These are phyloP conservation scores for Dascillus cervinus DNA, from an alignment of 2,888 invertebrate species.

Conservation along the genomic window DNA sequence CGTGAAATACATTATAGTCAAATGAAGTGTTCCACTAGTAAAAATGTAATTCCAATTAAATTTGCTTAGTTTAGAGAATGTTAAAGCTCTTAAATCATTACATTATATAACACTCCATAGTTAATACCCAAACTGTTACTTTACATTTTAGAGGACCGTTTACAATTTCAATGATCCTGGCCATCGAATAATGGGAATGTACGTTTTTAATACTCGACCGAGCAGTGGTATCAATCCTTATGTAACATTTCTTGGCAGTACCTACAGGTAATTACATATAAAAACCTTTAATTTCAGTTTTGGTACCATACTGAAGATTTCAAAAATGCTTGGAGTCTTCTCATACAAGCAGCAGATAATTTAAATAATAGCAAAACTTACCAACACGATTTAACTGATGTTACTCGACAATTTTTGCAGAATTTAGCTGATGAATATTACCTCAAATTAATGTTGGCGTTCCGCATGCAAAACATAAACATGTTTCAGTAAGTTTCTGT, in stretches of 20 bases:
- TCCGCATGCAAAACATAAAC: conserved; percentile 33
- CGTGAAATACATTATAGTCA: too few species aligned
- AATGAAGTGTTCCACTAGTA: too few species aligned
- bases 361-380: conserved; percentile 43
- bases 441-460: conserved; percentile 39
- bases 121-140: too few species aligned
- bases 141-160: too few species aligned
- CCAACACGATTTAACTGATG: conserved; percentile 75
- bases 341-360: conserved; percentile 31
- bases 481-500: conserved; percentile 42
- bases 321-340: conserved; percentile 42
- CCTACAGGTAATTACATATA: neutral
- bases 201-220: conserved; percentile 63
- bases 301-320: conserved; percentile 59
- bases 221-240: conserved; percentile 56
- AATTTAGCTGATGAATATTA: conserved; percentile 64
- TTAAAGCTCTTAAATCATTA: too few species aligned
- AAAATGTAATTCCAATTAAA: too few species aligned
- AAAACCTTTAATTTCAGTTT: conserved; percentile 38
- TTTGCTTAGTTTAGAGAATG: too few species aligned
- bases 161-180: conserved; percentile 63
- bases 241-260: too few species aligned
- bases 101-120: too few species aligned
- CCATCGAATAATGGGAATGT: conserved; percentile 64
- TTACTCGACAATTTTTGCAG: conserved; percentile 79